phyloP scores from a whole-genome alignment of 2,888 invertebrate genomes.

The Scrobipalpa atriplicella region DNA sequence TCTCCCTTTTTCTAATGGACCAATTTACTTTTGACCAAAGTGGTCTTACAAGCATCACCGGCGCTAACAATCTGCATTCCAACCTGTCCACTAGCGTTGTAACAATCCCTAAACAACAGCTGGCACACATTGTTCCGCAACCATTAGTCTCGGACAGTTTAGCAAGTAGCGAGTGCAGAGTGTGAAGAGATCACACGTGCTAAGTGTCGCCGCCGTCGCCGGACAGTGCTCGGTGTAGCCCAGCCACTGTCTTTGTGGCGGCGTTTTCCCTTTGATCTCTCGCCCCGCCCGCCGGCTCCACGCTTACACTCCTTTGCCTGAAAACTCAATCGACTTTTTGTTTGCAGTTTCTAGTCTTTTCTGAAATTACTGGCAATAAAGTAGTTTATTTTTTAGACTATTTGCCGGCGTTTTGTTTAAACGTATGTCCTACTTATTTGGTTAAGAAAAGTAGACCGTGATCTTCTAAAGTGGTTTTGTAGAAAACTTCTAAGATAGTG shows the following conservation, averaged over 20 bases:
- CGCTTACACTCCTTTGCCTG: conserved; percentile 12
- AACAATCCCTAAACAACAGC: neutral
- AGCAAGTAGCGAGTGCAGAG: neutral
- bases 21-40: too few relatives aligned
- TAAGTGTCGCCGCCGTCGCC: conserved; percentile 15
- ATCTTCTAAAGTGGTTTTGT: too few relatives aligned
- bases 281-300: neutral
- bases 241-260: conserved; percentile 17
- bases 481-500: neutral
- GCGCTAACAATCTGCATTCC: neutral
- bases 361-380: conserved; percentile 6
- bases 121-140: neutral
- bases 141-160: conserved; percentile 17
- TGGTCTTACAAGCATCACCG: too few relatives aligned
- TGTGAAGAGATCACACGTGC: conserved; percentile 22
- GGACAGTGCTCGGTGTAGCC: neutral
- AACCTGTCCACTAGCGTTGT: neutral
- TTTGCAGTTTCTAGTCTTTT: conserved; percentile 16
- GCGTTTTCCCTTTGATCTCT: conserved; percentile 21
- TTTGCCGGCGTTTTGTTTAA: neutral
- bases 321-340: conserved; percentile 22
- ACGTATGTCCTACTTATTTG: neutral
- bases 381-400: neutral
- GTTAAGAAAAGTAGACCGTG: neutral
- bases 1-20: too few relatives aligned